Evolutionary conservation across 2,888 invertebrate species (phyloP).

Genomic region (Bruchidius siliquastri): DNA sequence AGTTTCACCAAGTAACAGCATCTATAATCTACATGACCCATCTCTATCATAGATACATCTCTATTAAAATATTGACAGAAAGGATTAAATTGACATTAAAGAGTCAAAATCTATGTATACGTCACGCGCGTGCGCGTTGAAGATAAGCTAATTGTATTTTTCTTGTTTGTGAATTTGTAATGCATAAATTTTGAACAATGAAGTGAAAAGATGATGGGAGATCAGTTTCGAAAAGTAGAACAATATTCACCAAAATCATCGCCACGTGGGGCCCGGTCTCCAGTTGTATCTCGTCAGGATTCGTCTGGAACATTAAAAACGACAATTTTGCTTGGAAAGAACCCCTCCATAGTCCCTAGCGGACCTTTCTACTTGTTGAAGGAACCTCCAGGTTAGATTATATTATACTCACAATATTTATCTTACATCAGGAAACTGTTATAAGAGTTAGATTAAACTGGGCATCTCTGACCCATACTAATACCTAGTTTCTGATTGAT

Average conservation of each 20-base stretch:
- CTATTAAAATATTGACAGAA: neutral
- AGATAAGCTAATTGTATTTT: neutral
- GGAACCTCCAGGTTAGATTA: conserved; percentile 76
- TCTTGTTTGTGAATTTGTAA: neutral
- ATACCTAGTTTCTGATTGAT: neutral
- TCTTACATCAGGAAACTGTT: neutral
- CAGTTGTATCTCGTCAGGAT: conserved; percentile 93
- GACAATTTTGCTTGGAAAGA: conserved; percentile 94
- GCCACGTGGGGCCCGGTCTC: conserved; percentile 88
- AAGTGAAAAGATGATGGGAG: conserved; percentile 80
- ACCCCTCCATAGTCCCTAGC: conserved; percentile 94
- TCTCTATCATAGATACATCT: neutral
- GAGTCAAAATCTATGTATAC: neutral
- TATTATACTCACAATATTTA: neutral
- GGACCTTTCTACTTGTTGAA: conserved; percentile 98
- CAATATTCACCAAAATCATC: conserved; percentile 94
- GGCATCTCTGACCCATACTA: neutral
- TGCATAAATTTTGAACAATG: conserved; percentile 33
- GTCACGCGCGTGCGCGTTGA: neutral
- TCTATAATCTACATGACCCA: neutral
- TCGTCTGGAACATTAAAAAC: conserved; percentile 96
- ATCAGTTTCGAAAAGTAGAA: conserved; percentile 88
- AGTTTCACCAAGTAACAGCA: no score
- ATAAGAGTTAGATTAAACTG: neutral
- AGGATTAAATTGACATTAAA: neutral